These are phyloP conservation scores for Lasioglossum calceatum DNA, from an alignment of 2,888 invertebrate genomes.

Conservation along the genomic window DNA sequence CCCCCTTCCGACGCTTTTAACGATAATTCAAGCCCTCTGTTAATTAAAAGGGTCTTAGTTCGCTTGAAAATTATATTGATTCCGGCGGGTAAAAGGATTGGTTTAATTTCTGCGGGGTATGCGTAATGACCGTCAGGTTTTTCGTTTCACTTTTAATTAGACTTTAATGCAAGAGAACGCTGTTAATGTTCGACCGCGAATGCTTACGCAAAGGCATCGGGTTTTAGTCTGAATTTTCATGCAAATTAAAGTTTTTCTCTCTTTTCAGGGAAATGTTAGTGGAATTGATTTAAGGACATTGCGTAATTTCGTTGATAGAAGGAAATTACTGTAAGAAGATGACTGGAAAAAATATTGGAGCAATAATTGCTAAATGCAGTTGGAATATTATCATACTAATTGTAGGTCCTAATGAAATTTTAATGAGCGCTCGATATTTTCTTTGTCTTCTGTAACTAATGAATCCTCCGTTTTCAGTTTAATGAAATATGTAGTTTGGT, in stretches of 20 bases:
- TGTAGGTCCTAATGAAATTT: background rate
- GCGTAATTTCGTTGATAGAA: background rate
- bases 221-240: background rate
- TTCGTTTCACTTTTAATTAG: background rate
- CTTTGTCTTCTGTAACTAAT: background rate
- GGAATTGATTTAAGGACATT: background rate
- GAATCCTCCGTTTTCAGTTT: background rate
- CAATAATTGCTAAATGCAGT: background rate
- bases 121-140: background rate
- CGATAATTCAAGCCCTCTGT: constrained; percentile 40
- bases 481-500: background rate
- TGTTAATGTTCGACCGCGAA: background rate
- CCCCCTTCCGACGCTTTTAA: background rate
- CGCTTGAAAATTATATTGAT: constrained; percentile 36
- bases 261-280: background rate
- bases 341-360: background rate
- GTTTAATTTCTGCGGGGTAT: constrained; percentile 36
- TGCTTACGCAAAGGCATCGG: background rate
- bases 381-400: background rate
- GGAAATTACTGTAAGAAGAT: background rate
- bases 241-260: background rate
- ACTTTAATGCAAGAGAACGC: background rate
- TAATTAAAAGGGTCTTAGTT: constrained; percentile 27
- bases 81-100: background rate
- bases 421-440: background rate